Evolutionary conservation across 2,888 invertebrate genomes (phyloP).

Genomic region (Drymonia ruficornis): DNA sequence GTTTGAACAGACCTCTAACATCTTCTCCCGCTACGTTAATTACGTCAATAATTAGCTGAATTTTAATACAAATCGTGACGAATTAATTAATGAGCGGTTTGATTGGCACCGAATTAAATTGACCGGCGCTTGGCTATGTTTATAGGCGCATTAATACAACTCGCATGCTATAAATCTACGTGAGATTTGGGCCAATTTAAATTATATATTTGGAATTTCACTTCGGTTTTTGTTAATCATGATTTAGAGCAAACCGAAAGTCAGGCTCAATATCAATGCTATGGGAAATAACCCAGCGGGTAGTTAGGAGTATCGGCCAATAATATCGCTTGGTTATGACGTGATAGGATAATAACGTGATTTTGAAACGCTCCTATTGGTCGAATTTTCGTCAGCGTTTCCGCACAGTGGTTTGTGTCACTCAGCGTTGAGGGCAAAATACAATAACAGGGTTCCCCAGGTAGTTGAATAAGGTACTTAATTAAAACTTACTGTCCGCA

Average conservation of each 20-base stretch:
- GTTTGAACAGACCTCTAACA: background rate
- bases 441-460: background rate
- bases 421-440: too few relatives aligned
- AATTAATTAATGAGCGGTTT: slow-evolving; percentile 6
- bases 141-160: slow-evolving; percentile 16
- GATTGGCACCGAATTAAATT: slow-evolving; percentile 7
- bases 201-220: background rate
- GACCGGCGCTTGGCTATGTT: background rate
- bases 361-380: too few relatives aligned
- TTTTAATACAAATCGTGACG: slow-evolving; percentile 10
- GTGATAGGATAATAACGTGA: background rate
- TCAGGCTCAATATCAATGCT: background rate
- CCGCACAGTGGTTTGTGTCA: too few relatives aligned
- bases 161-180: slow-evolving; percentile 21
- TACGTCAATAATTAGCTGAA: background rate
- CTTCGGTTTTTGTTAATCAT: background rate
- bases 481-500: background rate
- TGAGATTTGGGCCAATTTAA: slow-evolving; percentile 1
- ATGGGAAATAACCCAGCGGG: background rate
- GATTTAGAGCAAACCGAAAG: background rate
- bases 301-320: background rate
- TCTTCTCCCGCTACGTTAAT: background rate
- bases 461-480: background rate
- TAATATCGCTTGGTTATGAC: background rate
- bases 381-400: too few relatives aligned